Evolutionary conservation across 2,797 vertebrate species (phyloP).

Genomic region (Labroides dimidiatus): DNA sequence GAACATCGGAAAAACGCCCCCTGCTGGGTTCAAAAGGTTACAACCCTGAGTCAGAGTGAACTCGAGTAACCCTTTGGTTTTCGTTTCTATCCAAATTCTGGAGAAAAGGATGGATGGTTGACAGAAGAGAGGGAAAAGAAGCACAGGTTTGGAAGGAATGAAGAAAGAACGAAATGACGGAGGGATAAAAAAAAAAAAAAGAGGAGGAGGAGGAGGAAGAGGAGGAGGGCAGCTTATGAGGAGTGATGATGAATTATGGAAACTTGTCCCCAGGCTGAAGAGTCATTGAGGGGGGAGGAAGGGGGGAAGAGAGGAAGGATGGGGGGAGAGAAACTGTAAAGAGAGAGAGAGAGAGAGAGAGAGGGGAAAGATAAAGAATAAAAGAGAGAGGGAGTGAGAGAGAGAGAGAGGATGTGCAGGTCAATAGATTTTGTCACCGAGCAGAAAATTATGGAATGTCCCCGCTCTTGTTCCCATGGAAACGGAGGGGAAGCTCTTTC

Average conservation of each 20-base stretch:
- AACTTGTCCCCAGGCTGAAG: conserved; percentile 58
- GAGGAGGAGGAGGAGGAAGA: conserved; percentile 1
- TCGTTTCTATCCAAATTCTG: too few species aligned
- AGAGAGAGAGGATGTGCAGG: conserved; percentile 34
- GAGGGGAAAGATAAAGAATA: not conserved
- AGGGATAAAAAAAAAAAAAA: not conserved
- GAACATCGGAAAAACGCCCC: too few species aligned
- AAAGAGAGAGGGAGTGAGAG: not conserved
- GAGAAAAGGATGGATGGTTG: not conserved
- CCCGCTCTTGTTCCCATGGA: conserved; percentile 52
- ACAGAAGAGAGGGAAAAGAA: not conserved
- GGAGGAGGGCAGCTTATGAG: conserved; percentile 41
- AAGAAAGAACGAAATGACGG: conserved; percentile 14
- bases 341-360: not conserved
- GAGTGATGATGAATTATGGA: conserved; percentile 69
- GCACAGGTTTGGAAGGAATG: not conserved
- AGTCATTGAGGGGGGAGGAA: conserved; percentile 27
- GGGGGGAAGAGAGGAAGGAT: conserved; percentile 11
- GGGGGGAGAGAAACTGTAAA: not conserved
- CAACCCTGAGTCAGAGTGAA: too few species aligned
- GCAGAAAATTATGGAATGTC: conserved; percentile 50
- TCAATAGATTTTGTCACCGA: conserved; percentile 51
- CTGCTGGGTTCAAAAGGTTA: too few species aligned
- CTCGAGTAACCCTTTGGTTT: too few species aligned
- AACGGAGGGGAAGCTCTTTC: conserved; percentile 62